These are phyloP conservation scores for Limnephilus auricula DNA, from an alignment of 2,888 invertebrate genomes.

Conservation along the genomic window DNA sequence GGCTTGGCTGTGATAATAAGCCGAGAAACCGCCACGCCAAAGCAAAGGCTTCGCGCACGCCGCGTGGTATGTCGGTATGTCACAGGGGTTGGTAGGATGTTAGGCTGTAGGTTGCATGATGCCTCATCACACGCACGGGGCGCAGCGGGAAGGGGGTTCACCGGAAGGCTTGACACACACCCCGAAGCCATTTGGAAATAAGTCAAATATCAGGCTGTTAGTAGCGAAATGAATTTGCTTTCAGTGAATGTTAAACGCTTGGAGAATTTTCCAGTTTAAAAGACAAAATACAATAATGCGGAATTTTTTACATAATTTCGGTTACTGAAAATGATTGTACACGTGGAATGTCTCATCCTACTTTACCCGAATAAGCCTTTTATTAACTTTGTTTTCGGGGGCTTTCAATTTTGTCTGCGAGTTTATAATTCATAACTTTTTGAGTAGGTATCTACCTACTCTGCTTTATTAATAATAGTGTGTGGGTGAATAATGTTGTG, in stretches of 20 bases:
- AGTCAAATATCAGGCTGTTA: slow-evolving; percentile 38
- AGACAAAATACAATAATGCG: background rate
- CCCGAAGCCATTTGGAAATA: slow-evolving; percentile 36
- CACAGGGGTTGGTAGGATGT: slow-evolving; percentile 17
- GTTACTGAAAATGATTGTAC: background rate
- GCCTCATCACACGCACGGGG: slow-evolving; percentile 17
- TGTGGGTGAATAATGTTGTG: too few species aligned
- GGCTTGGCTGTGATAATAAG: background rate
- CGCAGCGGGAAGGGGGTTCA: slow-evolving; percentile 17
- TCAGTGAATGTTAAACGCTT: slow-evolving; percentile 10
- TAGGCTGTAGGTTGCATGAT: slow-evolving; percentile 16
- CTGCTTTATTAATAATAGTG: too few species aligned
- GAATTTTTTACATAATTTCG: background rate
- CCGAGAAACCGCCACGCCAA: background rate
- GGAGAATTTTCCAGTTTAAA: background rate
- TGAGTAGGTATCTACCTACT: background rate
- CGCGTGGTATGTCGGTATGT: background rate
- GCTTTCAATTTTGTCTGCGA: background rate
- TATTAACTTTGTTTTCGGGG: background rate
- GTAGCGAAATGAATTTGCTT: slow-evolving; percentile 23
- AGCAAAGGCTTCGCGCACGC: background rate
- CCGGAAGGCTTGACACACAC: slow-evolving; percentile 39
- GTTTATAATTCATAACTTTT: background rate
- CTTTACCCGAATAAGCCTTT: background rate
- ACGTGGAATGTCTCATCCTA: background rate